A percentile compares a stretch with the other conserved stretches of the same genome.
phyloP scores from a whole-genome alignment of 2,888 invertebrate genomes.

The Leptinotarsa juncta region DNA sequence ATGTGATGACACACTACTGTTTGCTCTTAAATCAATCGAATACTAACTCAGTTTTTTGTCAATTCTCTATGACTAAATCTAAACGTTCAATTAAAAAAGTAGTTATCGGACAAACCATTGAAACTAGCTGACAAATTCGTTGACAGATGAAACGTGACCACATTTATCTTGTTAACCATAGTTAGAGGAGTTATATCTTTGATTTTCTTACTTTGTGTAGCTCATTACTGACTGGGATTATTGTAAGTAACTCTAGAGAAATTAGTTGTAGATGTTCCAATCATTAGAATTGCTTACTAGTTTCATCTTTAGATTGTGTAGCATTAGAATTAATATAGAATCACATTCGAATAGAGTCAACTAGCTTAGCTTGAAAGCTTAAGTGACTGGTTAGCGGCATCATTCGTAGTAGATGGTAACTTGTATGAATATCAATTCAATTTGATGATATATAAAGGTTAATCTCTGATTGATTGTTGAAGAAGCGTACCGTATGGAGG shows the following conservation, averaged over 20 bases:
- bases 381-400: neutral
- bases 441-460: too few relatives aligned
- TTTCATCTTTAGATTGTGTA: neutral
- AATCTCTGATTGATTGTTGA: too few relatives aligned
- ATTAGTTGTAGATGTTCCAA: slow-evolving; percentile 19
- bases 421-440: too few relatives aligned
- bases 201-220: slow-evolving; percentile 40
- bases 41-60: too few relatives aligned
- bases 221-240: slow-evolving; percentile 44
- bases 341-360: neutral
- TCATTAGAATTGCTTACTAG: slow-evolving; percentile 4
- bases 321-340: neutral
- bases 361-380: neutral
- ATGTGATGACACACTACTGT: too few relatives aligned
- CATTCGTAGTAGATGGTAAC: too few relatives aligned
- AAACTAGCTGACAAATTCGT: neutral
- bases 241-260: slow-evolving; percentile 45
- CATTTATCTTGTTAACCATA: neutral
- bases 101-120: neutral
- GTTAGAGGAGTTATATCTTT: slow-evolving; percentile 20
- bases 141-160: slow-evolving; percentile 7
- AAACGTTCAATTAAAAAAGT: too few relatives aligned
- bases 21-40: too few relatives aligned
- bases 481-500: too few relatives aligned
- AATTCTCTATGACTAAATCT: neutral